Percentiles rank a stretch among this genome's conserved stretches.
Evolutionary conservation across 2,797 vertebrate genomes (phyloP).

Genomic region (Enteromius trimaculatus): DNA sequence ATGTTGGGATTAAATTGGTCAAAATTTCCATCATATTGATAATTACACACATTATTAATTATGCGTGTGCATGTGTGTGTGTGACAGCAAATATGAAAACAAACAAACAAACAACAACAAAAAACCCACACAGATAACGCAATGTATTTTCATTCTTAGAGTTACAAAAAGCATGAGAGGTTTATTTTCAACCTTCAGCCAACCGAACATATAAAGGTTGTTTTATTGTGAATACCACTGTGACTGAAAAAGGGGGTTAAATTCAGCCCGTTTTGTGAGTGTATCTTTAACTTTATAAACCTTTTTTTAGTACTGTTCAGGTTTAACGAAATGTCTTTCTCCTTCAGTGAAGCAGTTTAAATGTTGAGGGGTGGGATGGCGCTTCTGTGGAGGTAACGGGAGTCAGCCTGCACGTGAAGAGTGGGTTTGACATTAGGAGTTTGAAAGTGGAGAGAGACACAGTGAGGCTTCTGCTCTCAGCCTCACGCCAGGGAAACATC

Average conservation of each 20-base stretch:
- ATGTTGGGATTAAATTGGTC: neutral
- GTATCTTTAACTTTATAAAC: conserved; percentile 34
- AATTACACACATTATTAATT: neutral
- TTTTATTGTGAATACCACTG: neutral
- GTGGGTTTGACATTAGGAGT: conserved; percentile 74
- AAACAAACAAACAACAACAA: too few relatives aligned
- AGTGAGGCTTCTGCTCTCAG: conserved; percentile 13
- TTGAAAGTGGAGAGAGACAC: conserved; percentile 55
- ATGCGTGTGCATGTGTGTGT: neutral
- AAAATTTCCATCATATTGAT: neutral
- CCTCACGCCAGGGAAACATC: conserved; percentile 17
- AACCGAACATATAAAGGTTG: neutral
- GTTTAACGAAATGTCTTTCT: conserved; percentile 68
- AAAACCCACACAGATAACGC: too few relatives aligned
- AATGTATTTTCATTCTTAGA: too few relatives aligned
- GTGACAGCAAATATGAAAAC: too few relatives aligned
- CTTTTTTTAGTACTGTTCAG: conserved; percentile 68
- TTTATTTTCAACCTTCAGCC: too few relatives aligned
- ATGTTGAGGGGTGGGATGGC: conserved; percentile 75
- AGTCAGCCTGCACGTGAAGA: conserved; percentile 61
- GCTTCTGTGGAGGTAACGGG: conserved; percentile 68
- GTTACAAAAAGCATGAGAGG: too few relatives aligned
- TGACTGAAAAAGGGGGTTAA: conserved; percentile 13
- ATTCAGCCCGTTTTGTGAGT: neutral
- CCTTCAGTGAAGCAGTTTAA: conserved; percentile 77